Base-by-base conservation (phyloP, 2,888 invertebrate genomes). In the Linnaemya vulpina region DNA sequence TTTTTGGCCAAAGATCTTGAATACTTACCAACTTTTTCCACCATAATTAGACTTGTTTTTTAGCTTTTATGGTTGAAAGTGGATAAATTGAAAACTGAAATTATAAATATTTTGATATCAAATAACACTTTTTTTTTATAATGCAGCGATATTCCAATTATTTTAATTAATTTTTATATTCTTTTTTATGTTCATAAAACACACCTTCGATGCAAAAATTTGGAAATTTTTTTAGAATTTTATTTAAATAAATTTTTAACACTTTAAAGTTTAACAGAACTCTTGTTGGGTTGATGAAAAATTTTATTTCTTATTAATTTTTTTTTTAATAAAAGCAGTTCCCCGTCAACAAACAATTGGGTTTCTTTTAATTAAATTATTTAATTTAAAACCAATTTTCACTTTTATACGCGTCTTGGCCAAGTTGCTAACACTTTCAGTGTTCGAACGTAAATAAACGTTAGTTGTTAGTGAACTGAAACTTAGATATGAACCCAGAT, bases 371-470 rank as follows among this genome's bases (percentile, higher is more conserved):
- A 70, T 60, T 71, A 80, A 22, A 65, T 60, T 73, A 35, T 17
- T 40, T 65, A 40, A 9, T 46, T 40, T 1, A 17, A 67, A 67
- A 76, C 17, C 30, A 70, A 25, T 65, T 58, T 35, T 53, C 51
- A 58, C 43, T 70, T 73, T 68, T 62, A 53, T 84, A 74, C 68
- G 80, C 76, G 79, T 63, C 60, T 87, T 71, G 74, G 85, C 84
- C 25, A 78, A 75, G 86, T 88, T 89, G 91, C 89, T 91, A 89
- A 89, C 90, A 90, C 91, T 90, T 91, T 91, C 91, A 89, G 88
- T 90, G 91, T 88, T 90, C 89, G 89, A 90, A 90, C 91, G 91
- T 90, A 91, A 91, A 91, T 91, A 91, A 91, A 90, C 89, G 89
- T 89, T 89, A 88, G 88, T 85, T 82, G 75, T 85, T 71, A 60